These are phyloP conservation scores for Zosterops hypoxanthus DNA, from an alignment of 2,113 vertebrate species.

Conservation along the genomic window DNA sequence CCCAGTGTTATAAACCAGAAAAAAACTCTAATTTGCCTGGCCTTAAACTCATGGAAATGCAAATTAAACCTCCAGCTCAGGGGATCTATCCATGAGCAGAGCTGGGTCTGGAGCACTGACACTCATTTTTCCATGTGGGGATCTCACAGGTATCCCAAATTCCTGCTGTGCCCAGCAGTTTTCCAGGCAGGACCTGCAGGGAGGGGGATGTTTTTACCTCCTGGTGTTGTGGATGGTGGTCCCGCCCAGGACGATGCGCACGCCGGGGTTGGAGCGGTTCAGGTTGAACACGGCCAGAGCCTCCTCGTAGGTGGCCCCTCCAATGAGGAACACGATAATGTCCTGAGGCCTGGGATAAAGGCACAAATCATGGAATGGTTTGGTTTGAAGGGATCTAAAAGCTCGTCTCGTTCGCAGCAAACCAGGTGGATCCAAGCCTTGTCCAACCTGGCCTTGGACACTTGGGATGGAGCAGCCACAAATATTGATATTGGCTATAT, in stretches of 20 bases:
- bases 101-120: neutral
- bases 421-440: neutral
- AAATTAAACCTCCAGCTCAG: neutral
- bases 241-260: slow-evolving; percentile 90
- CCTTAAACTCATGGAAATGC: neutral
- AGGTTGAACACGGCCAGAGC: slow-evolving; percentile 89
- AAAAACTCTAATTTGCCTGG: neutral
- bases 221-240: slow-evolving; percentile 91
- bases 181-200: rapidly evolving
- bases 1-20: neutral
- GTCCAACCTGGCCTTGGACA: neutral
- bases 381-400: neutral
- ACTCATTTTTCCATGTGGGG: neutral
- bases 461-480: neutral
- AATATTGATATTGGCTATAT: neutral
- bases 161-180: no score
- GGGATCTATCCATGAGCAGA: rapidly evolving
- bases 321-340: slow-evolving; percentile 90
- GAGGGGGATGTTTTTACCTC: slow-evolving; percentile 70
- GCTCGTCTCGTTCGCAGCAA: neutral
- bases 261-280: slow-evolving; percentile 88
- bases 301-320: slow-evolving; percentile 94
- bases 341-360: slow-evolving; percentile 85
- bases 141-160: neutral
- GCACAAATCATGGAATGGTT: neutral